A percentile compares a stretch with the other conserved stretches of the same genome.
phyloP scores from a whole-genome alignment of 2,113 vertebrate species.

The Narcine bancroftii region DNA sequence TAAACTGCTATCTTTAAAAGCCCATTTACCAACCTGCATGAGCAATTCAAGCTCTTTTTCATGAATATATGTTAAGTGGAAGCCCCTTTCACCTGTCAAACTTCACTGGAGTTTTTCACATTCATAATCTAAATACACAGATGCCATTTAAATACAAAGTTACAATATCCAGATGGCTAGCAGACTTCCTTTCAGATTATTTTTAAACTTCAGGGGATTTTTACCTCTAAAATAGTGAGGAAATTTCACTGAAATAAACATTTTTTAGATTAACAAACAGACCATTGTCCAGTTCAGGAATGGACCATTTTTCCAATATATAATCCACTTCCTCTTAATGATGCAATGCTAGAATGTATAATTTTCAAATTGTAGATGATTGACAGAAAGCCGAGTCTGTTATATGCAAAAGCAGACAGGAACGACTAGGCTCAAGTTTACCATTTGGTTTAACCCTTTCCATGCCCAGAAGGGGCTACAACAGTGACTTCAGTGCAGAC shows the following conservation, averaged over 20 bases:
- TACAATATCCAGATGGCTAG: conserved; percentile 47
- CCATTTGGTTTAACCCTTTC: neutral
- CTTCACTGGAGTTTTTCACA: conserved; percentile 24
- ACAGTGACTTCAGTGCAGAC: neutral
- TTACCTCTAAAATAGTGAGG: conserved; percentile 25
- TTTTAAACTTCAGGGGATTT: conserved; percentile 40
- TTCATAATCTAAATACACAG: conserved; percentile 40
- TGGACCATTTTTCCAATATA: conserved; percentile 38
- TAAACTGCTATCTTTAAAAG: neutral
- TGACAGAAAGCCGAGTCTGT: conserved; percentile 33
- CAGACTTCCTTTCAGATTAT: conserved; percentile 47
- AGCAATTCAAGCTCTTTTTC: conserved; percentile 7
- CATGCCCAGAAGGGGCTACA: neutral
- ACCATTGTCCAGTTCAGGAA: conserved; percentile 39
- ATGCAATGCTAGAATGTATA: conserved; percentile 29
- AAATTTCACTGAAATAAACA: conserved; percentile 44
- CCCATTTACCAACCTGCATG: conserved; percentile 23
- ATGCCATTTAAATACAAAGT: conserved; percentile 46
- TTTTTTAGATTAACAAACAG: conserved; percentile 41
- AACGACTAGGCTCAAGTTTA: conserved; percentile 4
- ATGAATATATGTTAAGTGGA: neutral
- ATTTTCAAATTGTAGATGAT: conserved; percentile 36
- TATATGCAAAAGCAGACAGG: conserved; percentile 23
- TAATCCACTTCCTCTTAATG: conserved; percentile 28
- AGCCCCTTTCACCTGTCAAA: conserved; percentile 20